These are phyloP conservation scores for Marronus borbonicus DNA, from an alignment of 2,888 invertebrate species.

Conservation along the genomic window DNA sequence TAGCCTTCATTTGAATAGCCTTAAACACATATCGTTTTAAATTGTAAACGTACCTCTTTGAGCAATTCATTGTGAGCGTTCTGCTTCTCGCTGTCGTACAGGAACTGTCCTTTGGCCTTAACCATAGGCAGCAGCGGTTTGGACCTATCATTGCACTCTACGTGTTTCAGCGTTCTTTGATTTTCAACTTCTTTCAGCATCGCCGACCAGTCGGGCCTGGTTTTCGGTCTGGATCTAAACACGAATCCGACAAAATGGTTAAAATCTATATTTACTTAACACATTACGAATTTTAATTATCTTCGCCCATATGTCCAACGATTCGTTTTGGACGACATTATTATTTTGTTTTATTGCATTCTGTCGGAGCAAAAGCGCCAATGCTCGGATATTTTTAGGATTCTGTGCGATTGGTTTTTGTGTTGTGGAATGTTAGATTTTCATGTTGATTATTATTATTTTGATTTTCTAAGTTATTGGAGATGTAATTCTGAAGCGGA, in stretches of 20 bases:
- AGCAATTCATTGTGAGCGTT: slow-evolving; percentile 83
- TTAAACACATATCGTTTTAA: too few relatives aligned
- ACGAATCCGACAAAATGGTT: background rate
- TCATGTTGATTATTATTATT: too few relatives aligned
- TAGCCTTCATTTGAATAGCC: too few relatives aligned
- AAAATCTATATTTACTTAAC: slow-evolving; percentile 11
- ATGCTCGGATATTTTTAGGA: slow-evolving; percentile 15
- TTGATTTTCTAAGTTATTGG: too few relatives aligned
- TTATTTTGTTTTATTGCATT: slow-evolving; percentile 13
- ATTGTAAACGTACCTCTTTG: slow-evolving; percentile 70
- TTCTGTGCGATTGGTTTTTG: background rate
- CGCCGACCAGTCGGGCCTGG: slow-evolving; percentile 89
- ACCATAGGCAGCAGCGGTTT: slow-evolving; percentile 73
- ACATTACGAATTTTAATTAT: slow-evolving; percentile 24
- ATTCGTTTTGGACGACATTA: background rate
- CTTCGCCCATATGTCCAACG: background rate
- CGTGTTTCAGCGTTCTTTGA: slow-evolving; percentile 84
- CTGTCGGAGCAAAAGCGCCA: background rate
- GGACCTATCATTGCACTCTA: slow-evolving; percentile 88
- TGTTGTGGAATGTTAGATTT: background rate
- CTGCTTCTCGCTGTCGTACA: slow-evolving; percentile 89
- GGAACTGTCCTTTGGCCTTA: slow-evolving; percentile 85
- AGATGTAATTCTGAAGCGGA: too few relatives aligned
- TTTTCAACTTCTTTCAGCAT: slow-evolving; percentile 94
- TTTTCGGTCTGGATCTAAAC: slow-evolving; percentile 79